Conservation (phyloP, 2,113 vertebrate species). For the Toxotes jaculatrix region DNA sequence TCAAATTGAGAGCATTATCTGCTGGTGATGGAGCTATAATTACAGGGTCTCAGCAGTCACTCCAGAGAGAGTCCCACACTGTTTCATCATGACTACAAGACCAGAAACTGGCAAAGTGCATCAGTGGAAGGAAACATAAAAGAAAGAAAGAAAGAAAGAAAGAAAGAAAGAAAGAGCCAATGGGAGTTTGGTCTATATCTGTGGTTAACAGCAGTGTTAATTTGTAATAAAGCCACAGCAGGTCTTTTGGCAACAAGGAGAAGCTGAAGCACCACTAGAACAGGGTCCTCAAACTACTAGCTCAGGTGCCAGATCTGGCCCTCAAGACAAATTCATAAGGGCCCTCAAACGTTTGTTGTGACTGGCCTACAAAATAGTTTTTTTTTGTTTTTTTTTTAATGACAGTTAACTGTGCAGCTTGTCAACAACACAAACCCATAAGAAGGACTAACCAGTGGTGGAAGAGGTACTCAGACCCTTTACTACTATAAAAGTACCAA, state of each 20-base stretch:
- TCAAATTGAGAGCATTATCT: slow-evolving; percentile 58
- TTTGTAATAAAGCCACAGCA: not conserved
- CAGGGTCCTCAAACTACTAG: not conserved
- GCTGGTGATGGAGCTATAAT: slow-evolving; percentile 62
- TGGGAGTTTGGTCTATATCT: slow-evolving; percentile 3
- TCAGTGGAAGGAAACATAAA: not conserved
- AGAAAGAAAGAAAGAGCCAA: not conserved
- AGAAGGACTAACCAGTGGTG: not conserved
- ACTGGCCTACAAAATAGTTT: not conserved
- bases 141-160: not conserved
- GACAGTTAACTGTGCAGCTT: not conserved
- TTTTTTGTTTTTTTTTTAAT: not conserved
- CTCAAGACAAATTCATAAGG: not conserved
- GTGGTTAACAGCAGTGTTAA: not conserved
- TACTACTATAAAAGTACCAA: no score
- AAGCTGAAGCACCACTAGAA: not conserved
- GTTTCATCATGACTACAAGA: slow-evolving; percentile 47
- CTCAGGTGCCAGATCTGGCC: not conserved
- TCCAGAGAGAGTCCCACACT: slow-evolving; percentile 21
- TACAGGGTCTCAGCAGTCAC: slow-evolving; percentile 42
- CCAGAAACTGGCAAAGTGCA: slow-evolving; percentile 5
- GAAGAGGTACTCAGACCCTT: not conserved
- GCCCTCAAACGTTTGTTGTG: not conserved
- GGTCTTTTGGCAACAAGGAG: not conserved
- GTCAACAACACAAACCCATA: not conserved